Percentiles rank a stretch among this genome's conserved stretches.
These are phyloP conservation scores for Tinea pellionella DNA, from an alignment of 2,888 invertebrate species.

Conservation along the genomic window DNA sequence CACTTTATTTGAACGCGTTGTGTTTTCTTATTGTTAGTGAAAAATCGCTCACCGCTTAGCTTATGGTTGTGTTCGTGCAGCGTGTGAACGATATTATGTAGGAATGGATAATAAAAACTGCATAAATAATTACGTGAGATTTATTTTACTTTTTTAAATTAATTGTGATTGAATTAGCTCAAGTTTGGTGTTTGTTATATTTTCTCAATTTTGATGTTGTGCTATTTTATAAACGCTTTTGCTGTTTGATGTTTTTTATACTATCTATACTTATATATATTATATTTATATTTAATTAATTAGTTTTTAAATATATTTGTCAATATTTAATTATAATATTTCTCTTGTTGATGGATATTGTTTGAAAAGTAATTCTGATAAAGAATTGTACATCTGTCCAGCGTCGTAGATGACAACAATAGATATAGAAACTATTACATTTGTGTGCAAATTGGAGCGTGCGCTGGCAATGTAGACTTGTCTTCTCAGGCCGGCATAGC, in stretches of 20 bases:
- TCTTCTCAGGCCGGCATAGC: too few relatives aligned
- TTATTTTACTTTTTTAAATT: background rate
- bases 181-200: slow-evolving; percentile 48
- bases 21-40: background rate
- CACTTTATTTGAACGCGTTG: background rate
- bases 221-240: slow-evolving; percentile 57
- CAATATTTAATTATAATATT: background rate
- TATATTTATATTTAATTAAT: background rate
- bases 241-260: slow-evolving; percentile 25
- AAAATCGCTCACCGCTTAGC: slow-evolving; percentile 6
- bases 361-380: too few relatives aligned
- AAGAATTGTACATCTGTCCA: too few relatives aligned
- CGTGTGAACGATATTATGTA: background rate
- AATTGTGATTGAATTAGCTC: slow-evolving; percentile 21
- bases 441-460: too few relatives aligned
- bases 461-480: too few relatives aligned
- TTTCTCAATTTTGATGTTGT: slow-evolving; percentile 53
- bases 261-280: background rate
- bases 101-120: background rate
- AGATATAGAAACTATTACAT: too few relatives aligned
- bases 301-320: background rate
- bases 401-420: too few relatives aligned
- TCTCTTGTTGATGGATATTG: background rate
- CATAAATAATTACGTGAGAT: background rate
- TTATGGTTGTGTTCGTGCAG: slow-evolving; percentile 9